Evolutionary conservation across 2,113 vertebrate species (phyloP).

Genomic region (Thamnophis sirtalis): DNA sequence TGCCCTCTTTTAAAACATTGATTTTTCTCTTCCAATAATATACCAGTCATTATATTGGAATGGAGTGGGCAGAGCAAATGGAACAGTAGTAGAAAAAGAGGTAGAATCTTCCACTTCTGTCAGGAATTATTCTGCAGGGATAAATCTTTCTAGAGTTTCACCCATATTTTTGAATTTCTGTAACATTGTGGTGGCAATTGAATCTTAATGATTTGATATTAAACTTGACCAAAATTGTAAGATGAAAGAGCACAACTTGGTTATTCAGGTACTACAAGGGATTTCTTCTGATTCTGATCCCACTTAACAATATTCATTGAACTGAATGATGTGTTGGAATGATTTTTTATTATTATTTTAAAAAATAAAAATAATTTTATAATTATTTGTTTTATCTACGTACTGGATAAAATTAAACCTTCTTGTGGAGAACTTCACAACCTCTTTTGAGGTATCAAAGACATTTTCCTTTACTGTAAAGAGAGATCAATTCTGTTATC

Average conservation of each 20-base stretch:
- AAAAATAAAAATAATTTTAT: not conserved
- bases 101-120: not conserved
- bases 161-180: not conserved
- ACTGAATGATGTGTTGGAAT: not conserved
- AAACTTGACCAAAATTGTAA: not conserved
- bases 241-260: not conserved
- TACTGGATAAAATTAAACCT: not conserved
- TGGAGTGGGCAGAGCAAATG: not conserved
- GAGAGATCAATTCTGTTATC: constrained; percentile 15
- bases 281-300: not conserved
- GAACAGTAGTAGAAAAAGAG: not conserved
- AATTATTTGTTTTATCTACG: accelerated
- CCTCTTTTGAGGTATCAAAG: not conserved
- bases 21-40: not conserved
- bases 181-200: not conserved
- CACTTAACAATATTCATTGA: not conserved
- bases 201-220: not conserved
- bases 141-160: not conserved
- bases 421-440: not conserved
- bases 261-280: accelerated
- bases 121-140: not conserved
- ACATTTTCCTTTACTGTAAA: not conserved
- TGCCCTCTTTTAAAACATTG: not conserved
- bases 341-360: not conserved
- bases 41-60: not conserved